Percentiles rank a stretch among this genome's conserved stretches.
Evolutionary conservation across 2,113 vertebrate genomes (phyloP).

Genomic region (Nettapus auritus): DNA sequence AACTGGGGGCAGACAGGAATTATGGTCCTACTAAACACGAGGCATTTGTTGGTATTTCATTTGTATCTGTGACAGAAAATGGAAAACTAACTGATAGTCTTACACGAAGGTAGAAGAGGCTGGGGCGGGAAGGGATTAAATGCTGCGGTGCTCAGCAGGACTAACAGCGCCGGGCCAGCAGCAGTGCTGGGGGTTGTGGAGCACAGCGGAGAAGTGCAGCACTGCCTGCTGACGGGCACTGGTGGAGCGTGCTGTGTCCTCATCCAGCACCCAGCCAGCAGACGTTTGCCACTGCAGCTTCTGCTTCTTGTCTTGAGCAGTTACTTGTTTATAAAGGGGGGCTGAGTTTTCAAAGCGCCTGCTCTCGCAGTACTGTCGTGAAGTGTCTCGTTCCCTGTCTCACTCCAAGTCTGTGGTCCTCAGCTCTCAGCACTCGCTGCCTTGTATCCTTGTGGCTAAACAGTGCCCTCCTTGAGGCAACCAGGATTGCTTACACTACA

Average conservation of each 20-base stretch:
- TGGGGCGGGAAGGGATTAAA: not conserved
- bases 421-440: not conserved
- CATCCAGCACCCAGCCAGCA: not conserved
- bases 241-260: not conserved
- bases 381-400: not conserved
- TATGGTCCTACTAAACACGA: not conserved
- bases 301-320: not conserved
- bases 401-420: not conserved
- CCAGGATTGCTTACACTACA: not conserved
- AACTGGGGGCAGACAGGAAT: not conserved
- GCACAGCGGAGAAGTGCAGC: not conserved
- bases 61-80: not conserved
- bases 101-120: fast-evolving
- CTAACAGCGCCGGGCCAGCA: not conserved
- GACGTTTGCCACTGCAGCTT: not conserved
- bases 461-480: not conserved
- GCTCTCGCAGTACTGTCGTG: not conserved
- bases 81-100: not conserved
- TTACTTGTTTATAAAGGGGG: not conserved
- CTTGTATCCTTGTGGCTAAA: not conserved
- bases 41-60: not conserved
- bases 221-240: not conserved
- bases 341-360: not conserved
- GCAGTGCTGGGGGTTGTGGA: not conserved
- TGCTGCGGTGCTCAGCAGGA: not conserved